Evolutionary conservation across 1,140 invertebrate species (phyloP), one percentile per base, ranked within the genome.

Genomic region (Holotrichia oblita): DNA sequence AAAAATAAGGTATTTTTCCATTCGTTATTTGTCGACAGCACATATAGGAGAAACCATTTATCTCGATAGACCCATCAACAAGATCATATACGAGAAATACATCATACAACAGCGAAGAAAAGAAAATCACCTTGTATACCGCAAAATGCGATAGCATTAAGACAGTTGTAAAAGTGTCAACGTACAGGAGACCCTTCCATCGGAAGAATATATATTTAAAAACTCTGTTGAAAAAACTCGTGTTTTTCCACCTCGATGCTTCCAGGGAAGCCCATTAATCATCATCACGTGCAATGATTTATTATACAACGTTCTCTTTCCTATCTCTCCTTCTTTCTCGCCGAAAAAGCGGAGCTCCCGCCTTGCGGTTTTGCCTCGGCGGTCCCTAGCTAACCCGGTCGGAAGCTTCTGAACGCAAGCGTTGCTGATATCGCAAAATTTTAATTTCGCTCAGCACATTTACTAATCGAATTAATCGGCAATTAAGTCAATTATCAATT

Each of bases 211-310:
- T 48, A n/a, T 48, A 48, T 48, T 14, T 48, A 48, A 48, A 48
- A 48, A 48, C 44, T 48, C 44, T 12, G 44, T 48, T 0, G 44
- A n/a, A 48, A 48, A 48, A 48, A 48, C 44, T 48, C 44, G 12
- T 48, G 44, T 48, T 48, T 48, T 48, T 48, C 44, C 44, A 48
- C 44, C 44, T 48, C 44, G 44, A 10, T 48, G 44, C 44, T 48
- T 12, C 44, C 44, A 48, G 12, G 12, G 44, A 48, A 48, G n/a
- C 12, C 44, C 44, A 48, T 48, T 48, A 48, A 48, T 48, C 44
- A 48, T 48, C 44, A 48, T 48, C 44, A 48, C n/a, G n/a, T 48
- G 44, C 44, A 48, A 48, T 48, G 44, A 48, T 48, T 48, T 48
- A 48, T 48, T 48, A 48, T 48, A 48, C 44, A 12, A 12, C 44